Conservation (phyloP, 2,113 vertebrate species). For the Laticauda colubrina region DNA sequence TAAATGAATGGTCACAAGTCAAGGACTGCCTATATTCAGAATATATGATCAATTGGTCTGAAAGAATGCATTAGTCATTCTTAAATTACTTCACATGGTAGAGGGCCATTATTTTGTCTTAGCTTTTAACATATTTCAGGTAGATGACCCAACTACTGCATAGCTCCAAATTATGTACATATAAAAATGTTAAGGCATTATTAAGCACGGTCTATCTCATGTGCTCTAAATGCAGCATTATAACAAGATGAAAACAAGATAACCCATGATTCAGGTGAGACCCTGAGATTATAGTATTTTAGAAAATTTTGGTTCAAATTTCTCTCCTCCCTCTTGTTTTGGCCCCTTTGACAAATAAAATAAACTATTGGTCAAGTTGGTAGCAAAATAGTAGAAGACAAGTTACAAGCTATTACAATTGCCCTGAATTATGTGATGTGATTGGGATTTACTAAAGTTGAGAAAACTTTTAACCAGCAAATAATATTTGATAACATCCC, state of each 20-base stretch:
- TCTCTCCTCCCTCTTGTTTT: neutral
- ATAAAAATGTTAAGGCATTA: neutral
- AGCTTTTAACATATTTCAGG: neutral
- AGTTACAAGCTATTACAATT: neutral
- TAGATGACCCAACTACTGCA: neutral
- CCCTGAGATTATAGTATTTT: neutral
- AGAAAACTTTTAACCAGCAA: neutral
- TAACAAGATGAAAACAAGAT: neutral
- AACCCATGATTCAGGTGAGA: neutral
- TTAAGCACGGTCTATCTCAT: neutral
- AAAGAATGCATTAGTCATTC: neutral
- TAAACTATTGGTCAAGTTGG: neutral
- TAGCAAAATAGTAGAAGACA: neutral
- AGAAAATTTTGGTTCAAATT: neutral
- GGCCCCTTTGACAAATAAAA: neutral
- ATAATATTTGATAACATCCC: neutral
- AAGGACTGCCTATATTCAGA: neutral
- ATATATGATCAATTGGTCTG: neutral
- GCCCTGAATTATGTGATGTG: neutral
- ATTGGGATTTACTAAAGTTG: neutral
- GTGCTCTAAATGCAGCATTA: neutral
- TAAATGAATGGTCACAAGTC: neutral
- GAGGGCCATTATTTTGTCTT: neutral
- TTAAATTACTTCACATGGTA: neutral
- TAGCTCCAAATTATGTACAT: neutral